Conservation (phyloP, 2,113 vertebrate species). For the Elachura formosa region DNA sequence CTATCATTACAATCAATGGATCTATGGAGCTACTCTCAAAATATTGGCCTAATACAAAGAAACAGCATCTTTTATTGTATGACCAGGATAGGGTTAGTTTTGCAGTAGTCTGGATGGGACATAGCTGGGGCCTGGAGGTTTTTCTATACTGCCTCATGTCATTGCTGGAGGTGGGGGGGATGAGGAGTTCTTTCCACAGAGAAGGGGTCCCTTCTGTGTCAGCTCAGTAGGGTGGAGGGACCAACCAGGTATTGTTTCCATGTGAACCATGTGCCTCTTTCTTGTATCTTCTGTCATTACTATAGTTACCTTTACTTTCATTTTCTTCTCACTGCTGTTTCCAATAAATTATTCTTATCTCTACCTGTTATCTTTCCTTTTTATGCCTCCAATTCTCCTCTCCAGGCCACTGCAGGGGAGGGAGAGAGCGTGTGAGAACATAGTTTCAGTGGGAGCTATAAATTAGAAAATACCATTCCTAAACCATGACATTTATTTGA, state of each 20-base stretch:
- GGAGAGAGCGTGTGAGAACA: neutral
- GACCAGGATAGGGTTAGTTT: neutral
- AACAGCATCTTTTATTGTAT: neutral
- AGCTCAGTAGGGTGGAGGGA: no score
- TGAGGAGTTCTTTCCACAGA: fast-evolving
- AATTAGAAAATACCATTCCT: neutral
- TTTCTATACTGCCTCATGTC: neutral
- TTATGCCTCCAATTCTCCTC: neutral
- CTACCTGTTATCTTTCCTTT: neutral
- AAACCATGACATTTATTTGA: neutral
- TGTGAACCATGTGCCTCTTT: neutral
- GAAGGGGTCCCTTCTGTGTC: neutral
- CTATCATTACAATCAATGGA: neutral
- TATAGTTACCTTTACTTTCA: neutral
- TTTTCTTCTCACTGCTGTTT: neutral
- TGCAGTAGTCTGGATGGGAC: neutral
- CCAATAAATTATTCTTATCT: neutral
- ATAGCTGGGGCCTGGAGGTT: neutral
- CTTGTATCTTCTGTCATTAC: neutral
- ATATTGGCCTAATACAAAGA: neutral
- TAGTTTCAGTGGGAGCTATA: neutral
- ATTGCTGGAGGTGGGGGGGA: neutral
- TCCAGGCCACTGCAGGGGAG: fast-evolving
- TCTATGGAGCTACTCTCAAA: neutral
- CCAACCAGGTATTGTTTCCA: fast-evolving